These are phyloP conservation scores for Mormyrus proboscirostris DNA, from an alignment of 2,797 vertebrate genomes.

Conservation along the genomic window DNA sequence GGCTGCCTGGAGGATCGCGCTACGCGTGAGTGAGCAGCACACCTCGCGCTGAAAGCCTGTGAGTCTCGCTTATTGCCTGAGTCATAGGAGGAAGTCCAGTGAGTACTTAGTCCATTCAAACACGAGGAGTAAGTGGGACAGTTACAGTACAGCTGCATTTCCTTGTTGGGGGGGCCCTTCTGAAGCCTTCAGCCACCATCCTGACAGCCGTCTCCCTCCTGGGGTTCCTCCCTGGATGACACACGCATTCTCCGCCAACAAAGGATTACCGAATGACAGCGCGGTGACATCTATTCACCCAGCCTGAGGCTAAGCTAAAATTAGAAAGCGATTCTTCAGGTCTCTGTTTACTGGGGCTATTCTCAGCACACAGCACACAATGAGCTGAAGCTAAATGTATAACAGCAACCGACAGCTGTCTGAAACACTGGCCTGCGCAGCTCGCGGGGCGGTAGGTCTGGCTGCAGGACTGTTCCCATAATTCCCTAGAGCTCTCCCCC, in stretches of 20 bases:
- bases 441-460: background rate
- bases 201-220: background rate
- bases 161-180: conserved; percentile 36
- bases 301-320: background rate
- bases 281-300: background rate
- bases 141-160: conserved; percentile 33
- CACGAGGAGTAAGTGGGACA: conserved; percentile 29
- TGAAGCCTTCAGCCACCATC: background rate
- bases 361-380: background rate
- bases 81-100: conserved; percentile 55
- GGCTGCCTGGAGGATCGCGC: background rate
- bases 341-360: background rate
- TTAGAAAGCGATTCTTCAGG: background rate
- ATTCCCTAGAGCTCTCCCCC: background rate
- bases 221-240: background rate
- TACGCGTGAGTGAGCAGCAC: conserved; percentile 13
- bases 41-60: conserved; percentile 18
- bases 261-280: background rate
- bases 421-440: background rate
- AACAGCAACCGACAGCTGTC: background rate
- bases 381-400: background rate
- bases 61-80: conserved; percentile 30
- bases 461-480: background rate
- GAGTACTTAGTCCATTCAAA: conserved; percentile 28
- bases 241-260: background rate